Evolutionary conservation across 2,797 vertebrate genomes (phyloP), one percentile per base, ranked within the genome.

Genomic region (Etheostoma nigrum): DNA sequence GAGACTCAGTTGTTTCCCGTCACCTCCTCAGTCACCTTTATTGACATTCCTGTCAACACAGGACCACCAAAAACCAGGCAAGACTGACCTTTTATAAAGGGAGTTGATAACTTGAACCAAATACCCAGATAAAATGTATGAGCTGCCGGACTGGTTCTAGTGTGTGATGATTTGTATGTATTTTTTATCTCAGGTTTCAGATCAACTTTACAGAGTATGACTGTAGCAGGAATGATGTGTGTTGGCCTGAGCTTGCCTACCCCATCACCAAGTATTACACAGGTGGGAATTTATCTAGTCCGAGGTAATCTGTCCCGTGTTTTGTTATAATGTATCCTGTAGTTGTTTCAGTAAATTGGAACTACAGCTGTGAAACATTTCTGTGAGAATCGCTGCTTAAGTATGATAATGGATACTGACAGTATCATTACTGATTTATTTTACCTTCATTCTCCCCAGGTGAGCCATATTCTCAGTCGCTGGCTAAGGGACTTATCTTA

Each of bases 161-260:
- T 55, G 1, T n/a, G 6, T 25, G 11, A 59, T 74, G 48, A n/a
- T 69, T 21, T 44, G 13, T 4, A 44, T 3, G 25, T 47, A 52
- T 55, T 66, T 72, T 45, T 64, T 11, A 19, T 48, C 47, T 10
- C 79, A 99, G 98, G 70, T 99, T 96, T 91, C 96, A 96, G 87
- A 94, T 97, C 45, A 97, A 96, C 90, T 97, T 96, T 52, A 97
- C 96, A 3, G 97, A 98, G 79, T 98, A 97, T 21, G 97, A 99
- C 92, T 99, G 97, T 82, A 88, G 92, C 86, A 94, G 90, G 70
- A 99, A 99, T 36, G 96, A 97, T 1, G 95, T 98, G 52, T 99
- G 98, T 74, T 99, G 97, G 98, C 97, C 96, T 2, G 95, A 99
- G 8, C 96, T 99, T 0, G 91, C 94, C 0, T 99, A 97, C 64